Conservation (phyloP, 1,140 invertebrate genomes). For the Venturia canescens region DNA sequence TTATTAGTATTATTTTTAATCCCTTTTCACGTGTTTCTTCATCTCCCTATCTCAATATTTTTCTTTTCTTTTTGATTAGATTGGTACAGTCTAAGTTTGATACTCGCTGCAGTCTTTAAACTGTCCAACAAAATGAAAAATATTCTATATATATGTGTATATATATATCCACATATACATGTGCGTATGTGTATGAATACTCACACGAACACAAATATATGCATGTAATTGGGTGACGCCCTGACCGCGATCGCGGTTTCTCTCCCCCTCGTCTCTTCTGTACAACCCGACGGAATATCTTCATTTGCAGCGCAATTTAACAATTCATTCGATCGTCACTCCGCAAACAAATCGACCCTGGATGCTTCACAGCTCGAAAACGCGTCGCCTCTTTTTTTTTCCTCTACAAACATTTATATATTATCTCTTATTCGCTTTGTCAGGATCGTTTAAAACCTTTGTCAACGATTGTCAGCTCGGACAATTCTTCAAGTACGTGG, state of each 20-base stretch:
- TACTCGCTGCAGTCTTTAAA: conserved; percentile 76
- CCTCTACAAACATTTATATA: too few species aligned
- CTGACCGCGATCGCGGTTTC: background rate
- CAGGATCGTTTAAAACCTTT: too few species aligned
- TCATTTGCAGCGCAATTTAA: background rate
- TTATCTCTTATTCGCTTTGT: too few species aligned
- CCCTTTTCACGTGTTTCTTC: conserved; percentile 42
- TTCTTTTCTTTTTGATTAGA: conserved; percentile 75
- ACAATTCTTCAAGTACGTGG: background rate
- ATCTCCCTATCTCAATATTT: conserved; percentile 53
- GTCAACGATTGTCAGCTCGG: background rate
- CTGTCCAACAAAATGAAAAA: conserved; percentile 65
- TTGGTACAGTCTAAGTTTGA: conserved; percentile 78
- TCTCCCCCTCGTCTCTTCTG: background rate
- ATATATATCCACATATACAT: background rate
- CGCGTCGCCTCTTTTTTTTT: conserved; percentile 31
- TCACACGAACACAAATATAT: background rate
- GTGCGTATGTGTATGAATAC: background rate
- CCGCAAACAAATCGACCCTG: too few species aligned
- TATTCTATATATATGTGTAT: background rate
- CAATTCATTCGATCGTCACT: too few species aligned
- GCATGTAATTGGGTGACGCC: background rate
- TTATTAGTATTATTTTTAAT: conserved; percentile 31
- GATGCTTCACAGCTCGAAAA: background rate
- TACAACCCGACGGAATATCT: conserved; percentile 21